Conservation (phyloP, 1,140 invertebrate genomes). For the Drosophila repletoides region DNA sequence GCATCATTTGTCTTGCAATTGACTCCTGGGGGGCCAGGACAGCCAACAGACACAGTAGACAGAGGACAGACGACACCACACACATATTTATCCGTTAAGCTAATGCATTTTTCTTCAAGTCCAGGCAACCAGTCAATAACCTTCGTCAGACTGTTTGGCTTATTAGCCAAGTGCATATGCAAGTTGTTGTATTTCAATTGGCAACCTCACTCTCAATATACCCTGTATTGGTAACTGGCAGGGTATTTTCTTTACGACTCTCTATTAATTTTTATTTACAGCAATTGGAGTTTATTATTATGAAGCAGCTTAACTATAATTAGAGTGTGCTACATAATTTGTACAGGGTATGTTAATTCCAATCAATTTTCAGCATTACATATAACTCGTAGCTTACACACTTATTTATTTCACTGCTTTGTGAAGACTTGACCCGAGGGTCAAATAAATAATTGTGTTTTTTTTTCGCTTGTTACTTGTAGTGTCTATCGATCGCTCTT, state of each 20-base stretch:
- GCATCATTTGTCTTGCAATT: constrained; percentile 71
- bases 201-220: not conserved
- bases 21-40: constrained; percentile 45
- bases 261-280: not conserved
- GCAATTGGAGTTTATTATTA: too few relatives aligned
- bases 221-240: too few relatives aligned
- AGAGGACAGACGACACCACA: not conserved
- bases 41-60: not conserved
- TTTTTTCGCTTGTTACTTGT: constrained; percentile 35
- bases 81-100: constrained; percentile 43
- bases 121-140: constrained; percentile 32
- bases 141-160: not conserved
- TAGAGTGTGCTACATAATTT: not conserved
- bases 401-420: constrained; percentile 19
- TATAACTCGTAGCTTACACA: not conserved
- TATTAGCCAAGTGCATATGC: constrained; percentile 21
- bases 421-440: constrained; percentile 51
- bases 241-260: too few relatives aligned
- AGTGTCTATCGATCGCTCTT: constrained; percentile 19
- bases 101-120: constrained; percentile 66
- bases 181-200: constrained; percentile 5
- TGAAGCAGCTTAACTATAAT: too few relatives aligned
- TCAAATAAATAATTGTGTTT: constrained; percentile 71
- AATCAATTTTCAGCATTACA: not conserved
- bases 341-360: not conserved